Conservation (phyloP, 2,888 invertebrate genomes). For the Nymphalis urticae region DNA sequence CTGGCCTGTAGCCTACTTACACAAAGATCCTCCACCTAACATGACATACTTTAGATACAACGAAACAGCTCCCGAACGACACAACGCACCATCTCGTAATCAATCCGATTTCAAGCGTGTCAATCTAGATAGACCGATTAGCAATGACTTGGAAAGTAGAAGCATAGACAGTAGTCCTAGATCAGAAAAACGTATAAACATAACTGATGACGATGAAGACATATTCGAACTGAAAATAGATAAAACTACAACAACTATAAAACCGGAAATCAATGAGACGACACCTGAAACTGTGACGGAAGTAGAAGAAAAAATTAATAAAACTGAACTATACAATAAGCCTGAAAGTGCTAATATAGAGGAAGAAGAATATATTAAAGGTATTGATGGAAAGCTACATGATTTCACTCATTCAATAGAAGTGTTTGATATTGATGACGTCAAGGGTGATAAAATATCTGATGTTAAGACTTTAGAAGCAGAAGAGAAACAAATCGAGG, state of each 20-base stretch:
- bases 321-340: constrained; percentile 49
- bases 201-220: constrained; percentile 49
- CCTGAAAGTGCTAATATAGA: constrained; percentile 49
- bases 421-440: constrained; percentile 72
- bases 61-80: constrained; percentile 47
- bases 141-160: constrained; percentile 37
- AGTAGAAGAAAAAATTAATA: constrained; percentile 44
- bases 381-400: constrained; percentile 71
- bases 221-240: constrained; percentile 44
- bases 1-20: constrained; percentile 92
- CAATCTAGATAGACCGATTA: constrained; percentile 25
- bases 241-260: constrained; percentile 43
- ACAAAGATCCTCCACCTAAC: constrained; percentile 90
- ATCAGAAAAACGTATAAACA: constrained; percentile 62
- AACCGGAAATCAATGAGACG: constrained; percentile 36
- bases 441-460: constrained; percentile 60
- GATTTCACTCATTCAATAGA: constrained; percentile 72
- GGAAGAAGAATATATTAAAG: constrained; percentile 60
- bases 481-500: constrained; percentile 77
- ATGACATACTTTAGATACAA: constrained; percentile 80
- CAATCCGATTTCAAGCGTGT: constrained; percentile 23
- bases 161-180: constrained; percentile 44
- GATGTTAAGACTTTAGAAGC: constrained; percentile 72
- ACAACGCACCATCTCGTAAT: constrained; percentile 17
- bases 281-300: constrained; percentile 37